Conservation (phyloP, 2,113 vertebrate species). For the Dermatemys mawii region DNA sequence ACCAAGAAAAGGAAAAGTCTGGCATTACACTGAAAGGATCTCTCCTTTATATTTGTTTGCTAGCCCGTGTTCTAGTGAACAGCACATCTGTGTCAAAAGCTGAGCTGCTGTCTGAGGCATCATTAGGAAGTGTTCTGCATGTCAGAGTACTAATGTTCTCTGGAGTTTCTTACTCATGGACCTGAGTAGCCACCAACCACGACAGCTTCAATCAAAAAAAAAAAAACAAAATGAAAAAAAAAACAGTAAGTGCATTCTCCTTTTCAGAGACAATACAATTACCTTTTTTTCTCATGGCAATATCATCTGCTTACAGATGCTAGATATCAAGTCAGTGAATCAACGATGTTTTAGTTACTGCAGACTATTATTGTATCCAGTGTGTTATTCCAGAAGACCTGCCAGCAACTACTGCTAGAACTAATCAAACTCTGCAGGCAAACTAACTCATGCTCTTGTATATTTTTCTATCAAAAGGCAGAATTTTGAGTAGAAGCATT, state of each 20-base stretch:
- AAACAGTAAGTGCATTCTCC: not conserved
- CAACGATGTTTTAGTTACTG: not conserved
- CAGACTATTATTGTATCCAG: not conserved
- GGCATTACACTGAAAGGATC: fast-evolving
- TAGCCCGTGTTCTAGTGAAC: not conserved
- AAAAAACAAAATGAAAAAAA: not conserved
- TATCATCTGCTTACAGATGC: not conserved
- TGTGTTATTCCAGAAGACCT: not conserved
- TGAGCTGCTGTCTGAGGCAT: not conserved
- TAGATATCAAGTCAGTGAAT: not conserved
- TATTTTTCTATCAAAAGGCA: not conserved
- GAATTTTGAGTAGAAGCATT: not conserved
- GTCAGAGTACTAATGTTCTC: not conserved
- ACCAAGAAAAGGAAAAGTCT: not conserved
- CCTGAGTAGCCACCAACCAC: not conserved
- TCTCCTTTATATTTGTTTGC: not conserved
- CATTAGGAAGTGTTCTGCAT: fast-evolving
- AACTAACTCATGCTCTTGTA: not conserved
- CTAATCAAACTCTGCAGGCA: not conserved
- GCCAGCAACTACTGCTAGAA: not conserved
- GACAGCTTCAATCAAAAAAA: not conserved
- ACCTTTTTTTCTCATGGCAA: not conserved
- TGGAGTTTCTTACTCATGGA: not conserved
- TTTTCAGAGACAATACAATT: not conserved
- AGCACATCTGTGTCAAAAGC: not conserved